Evolutionary conservation across 1,140 invertebrate species (phyloP), one percentile per base, ranked within the genome.

Genomic region (Spodoptera litura): DNA sequence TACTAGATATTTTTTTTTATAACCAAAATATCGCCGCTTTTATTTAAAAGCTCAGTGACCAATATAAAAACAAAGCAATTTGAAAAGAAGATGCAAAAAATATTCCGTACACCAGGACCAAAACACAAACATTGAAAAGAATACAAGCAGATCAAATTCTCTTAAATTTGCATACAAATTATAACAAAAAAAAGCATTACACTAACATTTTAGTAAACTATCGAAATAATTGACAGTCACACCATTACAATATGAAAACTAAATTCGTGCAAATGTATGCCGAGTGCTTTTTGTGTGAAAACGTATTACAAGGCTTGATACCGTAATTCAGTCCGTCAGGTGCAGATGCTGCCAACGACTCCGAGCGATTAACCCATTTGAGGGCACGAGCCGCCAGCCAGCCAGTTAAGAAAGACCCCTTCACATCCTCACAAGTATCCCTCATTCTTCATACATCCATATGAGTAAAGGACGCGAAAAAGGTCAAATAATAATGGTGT

Each of bases 311-410:
- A 44, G 82, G 56, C 78, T 83, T 89, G 88, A 89, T 91, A 87
- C 88, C 87, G 87, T 94, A 92, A 92, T 89, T 94, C 88, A 92
- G 88, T 80, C 85, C 86, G 91, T 91, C 92, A 91, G 88, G 85
- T 91, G 85, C 92, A 93, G 90, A 89, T 89, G 91, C 83, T 85
- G 81, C 86, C 80, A 81, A 87, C 87, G 86, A 91, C 87, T 91
- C 84, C 83, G 78, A 86, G 75, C 89, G 91, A 94, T 94, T 93
- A 94, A 93, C 90, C 90, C 89, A 91, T 93, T 86, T 90, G 86
- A 85, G 82, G 80, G 82, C 80, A 78, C 80, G 61, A 81, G 52
- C 80, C 13, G 66, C 38, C 71, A 62, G 64, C 81, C 85, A 70
- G 72, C 88, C 87, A 88, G 61, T 56, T 53, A 68, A 82, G 53